Conservation (phyloP, 2,888 invertebrate genomes). For the Ochropacha duplaris region DNA sequence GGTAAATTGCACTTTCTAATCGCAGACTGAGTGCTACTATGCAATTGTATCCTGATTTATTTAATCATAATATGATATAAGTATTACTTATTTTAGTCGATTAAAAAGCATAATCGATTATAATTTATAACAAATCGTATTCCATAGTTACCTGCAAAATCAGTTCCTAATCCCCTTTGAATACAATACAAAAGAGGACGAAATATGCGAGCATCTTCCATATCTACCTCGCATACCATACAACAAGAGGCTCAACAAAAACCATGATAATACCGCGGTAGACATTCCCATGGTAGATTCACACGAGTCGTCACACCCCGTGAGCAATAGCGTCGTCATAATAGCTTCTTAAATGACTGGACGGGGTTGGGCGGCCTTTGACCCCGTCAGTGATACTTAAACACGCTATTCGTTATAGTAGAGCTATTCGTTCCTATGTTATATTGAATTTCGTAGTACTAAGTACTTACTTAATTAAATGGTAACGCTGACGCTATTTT, state of each 20-base stretch:
- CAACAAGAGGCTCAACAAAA: conserved; percentile 21
- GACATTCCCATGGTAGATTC: conserved; percentile 72
- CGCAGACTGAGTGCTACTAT: neutral
- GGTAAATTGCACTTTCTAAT: neutral
- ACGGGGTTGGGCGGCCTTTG: conserved; percentile 61
- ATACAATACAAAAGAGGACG: neutral
- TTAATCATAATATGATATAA: neutral
- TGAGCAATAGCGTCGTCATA: conserved; percentile 48
- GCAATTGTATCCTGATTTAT: too few relatives aligned
- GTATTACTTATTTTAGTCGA: neutral
- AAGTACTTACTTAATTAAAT: too few relatives aligned
- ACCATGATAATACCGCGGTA: conserved; percentile 31
- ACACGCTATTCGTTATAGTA: neutral
- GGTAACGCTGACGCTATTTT: too few relatives aligned
- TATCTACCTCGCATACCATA: neutral
- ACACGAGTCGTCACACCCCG: conserved; percentile 74
- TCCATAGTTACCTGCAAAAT: too few relatives aligned
- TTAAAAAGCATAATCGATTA: too few relatives aligned
- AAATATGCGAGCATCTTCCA: neutral
- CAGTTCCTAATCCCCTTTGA: neutral
- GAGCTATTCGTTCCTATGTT: neutral
- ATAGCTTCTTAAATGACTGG: conserved; percentile 47
- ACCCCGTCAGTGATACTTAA: conserved; percentile 32
- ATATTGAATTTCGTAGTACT: conserved; percentile 1
- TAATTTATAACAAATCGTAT: neutral